Base-by-base conservation (phyloP, 1,140 invertebrate species). In the Magallana ariakensis region DNA sequence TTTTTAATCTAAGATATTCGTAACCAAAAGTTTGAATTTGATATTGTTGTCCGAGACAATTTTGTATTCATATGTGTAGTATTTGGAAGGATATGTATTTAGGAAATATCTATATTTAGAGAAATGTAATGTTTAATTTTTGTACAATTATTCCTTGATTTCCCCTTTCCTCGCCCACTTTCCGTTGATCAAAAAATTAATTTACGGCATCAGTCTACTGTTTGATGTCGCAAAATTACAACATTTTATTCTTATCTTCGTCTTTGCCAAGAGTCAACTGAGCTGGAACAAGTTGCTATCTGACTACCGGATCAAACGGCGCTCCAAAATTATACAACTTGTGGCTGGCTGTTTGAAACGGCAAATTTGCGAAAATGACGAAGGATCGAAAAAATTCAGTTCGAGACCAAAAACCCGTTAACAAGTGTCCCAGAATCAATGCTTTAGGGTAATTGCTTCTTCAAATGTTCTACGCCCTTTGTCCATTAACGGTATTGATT, bases 401-500 rank as follows among this genome's bases (percentile, higher is more conserved):
- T 60, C n/a, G 58, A 60, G 58, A 60, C 58, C 58, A n/a, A 60
- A 46, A n/a, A 60, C 15, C 58, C 15, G n/a, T 70, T 26, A 22
- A 26, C 19, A 26, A 70, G 66, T 70, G 66, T 70, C 66, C 66
- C 19, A 26, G 19, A 70, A 70, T 70, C 66, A 70, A 70, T 70
- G 66, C 7, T 26, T 19, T 19, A 33, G 66, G 66, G 33, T 70
- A 70, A 70, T 70, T 70, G 66, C 66, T 70, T 70, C 66, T 70
- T 70, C 66, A 70, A 70, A 22, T 70, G 66, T 26, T 70, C n/a
- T 70, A 70, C 66, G 66, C 66, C 22, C 66, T 66, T 26, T 70
- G 66, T 70, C 66, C 66, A 70, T 70, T 70, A 70, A 70, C 66
- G 11, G 66, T 70, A 70, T 70, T 70, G 66, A 70, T 70, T 70